These are phyloP conservation scores for Micromesistius poutassou DNA, from an alignment of 2,797 vertebrate species.

Conservation along the genomic window DNA sequence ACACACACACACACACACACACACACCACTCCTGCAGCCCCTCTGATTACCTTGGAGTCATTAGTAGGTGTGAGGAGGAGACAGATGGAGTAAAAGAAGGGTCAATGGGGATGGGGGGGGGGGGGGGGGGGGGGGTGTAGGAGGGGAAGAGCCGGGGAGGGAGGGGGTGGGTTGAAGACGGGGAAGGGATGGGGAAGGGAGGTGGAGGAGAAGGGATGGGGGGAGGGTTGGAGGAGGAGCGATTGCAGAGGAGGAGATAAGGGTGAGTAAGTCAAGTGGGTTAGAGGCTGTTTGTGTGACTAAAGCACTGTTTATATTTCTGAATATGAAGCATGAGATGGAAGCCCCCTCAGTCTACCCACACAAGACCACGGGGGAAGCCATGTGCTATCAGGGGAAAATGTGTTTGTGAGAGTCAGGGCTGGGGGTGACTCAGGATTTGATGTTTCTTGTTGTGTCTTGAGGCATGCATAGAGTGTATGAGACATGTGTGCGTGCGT, in stretches of 20 bases:
- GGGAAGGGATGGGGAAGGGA: neutral
- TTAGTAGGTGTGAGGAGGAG: slow-evolving; percentile 24
- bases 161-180: neutral
- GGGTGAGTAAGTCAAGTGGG: slow-evolving; percentile 6
- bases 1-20: slow-evolving; percentile 3
- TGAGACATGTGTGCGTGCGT: slow-evolving; percentile 22
- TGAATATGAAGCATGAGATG: neutral
- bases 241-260: neutral
- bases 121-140: too few relatives aligned
- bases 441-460: slow-evolving; percentile 56
- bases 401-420: slow-evolving; percentile 32
- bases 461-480: slow-evolving; percentile 39
- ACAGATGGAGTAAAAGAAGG: slow-evolving; percentile 12
- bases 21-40: slow-evolving; percentile 24
- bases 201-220: neutral
- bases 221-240: neutral
- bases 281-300: slow-evolving; percentile 5
- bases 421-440: slow-evolving; percentile 51
- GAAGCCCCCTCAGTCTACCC: slow-evolving; percentile 21
- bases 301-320: slow-evolving; percentile 5
- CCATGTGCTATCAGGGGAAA: slow-evolving; percentile 23
- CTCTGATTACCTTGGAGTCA: slow-evolving; percentile 58
- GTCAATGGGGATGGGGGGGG: neutral
- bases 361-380: slow-evolving; percentile 29
- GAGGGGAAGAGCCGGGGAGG: too few relatives aligned